Conservation (phyloP, 1,140 invertebrate species). For the Piezodorus guildinii region DNA sequence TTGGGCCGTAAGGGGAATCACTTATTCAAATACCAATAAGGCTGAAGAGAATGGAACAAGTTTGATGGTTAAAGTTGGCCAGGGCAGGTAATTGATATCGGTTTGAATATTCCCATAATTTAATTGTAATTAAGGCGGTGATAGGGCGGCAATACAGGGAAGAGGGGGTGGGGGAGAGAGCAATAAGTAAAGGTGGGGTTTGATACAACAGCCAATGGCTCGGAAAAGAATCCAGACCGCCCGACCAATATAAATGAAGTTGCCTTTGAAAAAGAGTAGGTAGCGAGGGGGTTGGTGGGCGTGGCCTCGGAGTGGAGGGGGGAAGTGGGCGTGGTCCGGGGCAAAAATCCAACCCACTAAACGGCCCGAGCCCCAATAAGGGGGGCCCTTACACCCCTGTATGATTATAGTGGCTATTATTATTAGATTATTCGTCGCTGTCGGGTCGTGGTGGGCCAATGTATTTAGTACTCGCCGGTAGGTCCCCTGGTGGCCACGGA, state of each 20-base stretch:
- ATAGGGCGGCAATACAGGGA: not conserved
- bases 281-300: not conserved
- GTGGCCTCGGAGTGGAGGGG: constrained; percentile 10
- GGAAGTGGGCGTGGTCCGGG: constrained; percentile 17
- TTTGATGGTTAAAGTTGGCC: constrained; percentile 9
- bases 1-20: too few relatives aligned
- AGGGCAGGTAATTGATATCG: constrained; percentile 12
- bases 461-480: constrained; percentile 20
- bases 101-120: constrained; percentile 14
- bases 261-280: constrained; percentile 19
- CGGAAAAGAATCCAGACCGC: constrained; percentile 18
- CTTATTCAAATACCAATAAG: too few relatives aligned
- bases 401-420: constrained; percentile 26
- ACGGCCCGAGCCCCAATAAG: constrained; percentile 24
- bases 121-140: constrained; percentile 13
- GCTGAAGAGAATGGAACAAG: not conserved
- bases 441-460: constrained; percentile 12
- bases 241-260: constrained; percentile 23
- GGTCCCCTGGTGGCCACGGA: not conserved
- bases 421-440: constrained; percentile 24
- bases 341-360: constrained; percentile 25
- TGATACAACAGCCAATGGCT: constrained; percentile 21
- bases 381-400: constrained; percentile 20
- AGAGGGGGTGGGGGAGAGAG: not conserved
- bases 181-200: constrained; percentile 11